Conservation (phyloP, 2,113 vertebrate species). For the Morone saxatilis region DNA sequence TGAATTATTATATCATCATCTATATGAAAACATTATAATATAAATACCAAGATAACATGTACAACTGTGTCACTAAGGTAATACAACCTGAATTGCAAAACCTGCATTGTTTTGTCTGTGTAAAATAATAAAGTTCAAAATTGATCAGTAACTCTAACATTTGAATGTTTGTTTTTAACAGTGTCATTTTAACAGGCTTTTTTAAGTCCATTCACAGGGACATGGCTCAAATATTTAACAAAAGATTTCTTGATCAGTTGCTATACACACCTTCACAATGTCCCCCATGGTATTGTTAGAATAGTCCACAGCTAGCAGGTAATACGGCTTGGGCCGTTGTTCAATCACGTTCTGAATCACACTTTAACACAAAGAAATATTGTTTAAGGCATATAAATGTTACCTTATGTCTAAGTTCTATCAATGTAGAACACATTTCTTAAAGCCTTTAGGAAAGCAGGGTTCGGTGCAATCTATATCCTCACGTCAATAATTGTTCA, state of each 20-base stretch:
- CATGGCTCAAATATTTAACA: background rate
- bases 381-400: background rate
- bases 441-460: too few species aligned
- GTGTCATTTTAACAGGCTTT: background rate
- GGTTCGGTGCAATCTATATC: background rate
- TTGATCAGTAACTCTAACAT: background rate
- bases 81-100: background rate
- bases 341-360: constrained; percentile 91
- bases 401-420: too few species aligned
- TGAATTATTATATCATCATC: background rate
- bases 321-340: constrained; percentile 82
- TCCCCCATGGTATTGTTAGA: constrained; percentile 87
- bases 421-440: too few species aligned
- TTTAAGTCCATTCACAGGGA: background rate
- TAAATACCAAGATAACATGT: background rate
- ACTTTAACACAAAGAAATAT: constrained; percentile 73
- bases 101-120: background rate
- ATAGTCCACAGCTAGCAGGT: constrained; percentile 90
- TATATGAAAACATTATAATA: background rate
- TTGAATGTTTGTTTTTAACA: background rate
- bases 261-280: constrained; percentile 87
- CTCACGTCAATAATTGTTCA: background rate
- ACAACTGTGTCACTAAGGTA: background rate
- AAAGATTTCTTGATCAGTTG: background rate
- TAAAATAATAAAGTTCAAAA: background rate